phyloP scores from a whole-genome alignment of 2,888 invertebrate species.

The Hypercompe scribonia region DNA sequence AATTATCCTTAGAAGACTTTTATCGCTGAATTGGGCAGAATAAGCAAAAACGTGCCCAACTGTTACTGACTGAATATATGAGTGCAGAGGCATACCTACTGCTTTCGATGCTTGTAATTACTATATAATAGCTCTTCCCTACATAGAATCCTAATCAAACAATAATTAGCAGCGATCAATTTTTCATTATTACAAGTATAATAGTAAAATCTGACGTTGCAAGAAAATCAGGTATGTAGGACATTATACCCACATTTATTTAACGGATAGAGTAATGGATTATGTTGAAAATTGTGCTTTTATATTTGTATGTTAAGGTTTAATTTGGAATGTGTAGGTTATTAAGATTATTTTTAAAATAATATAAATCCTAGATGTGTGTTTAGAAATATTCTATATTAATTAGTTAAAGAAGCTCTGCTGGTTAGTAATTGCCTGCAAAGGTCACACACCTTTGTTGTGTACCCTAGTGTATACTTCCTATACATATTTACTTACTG shows the following conservation, averaged over 20 bases:
- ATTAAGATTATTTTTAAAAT: too few species aligned
- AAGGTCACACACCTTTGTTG: too few species aligned
- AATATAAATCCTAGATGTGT: neutral
- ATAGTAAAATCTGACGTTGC: neutral
- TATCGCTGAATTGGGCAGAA: too few species aligned
- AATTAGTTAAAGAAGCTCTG: neutral
- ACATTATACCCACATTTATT: neutral
- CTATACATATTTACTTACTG: too few species aligned
- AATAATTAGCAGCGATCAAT: neutral
- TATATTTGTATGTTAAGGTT: conserved; percentile 39
- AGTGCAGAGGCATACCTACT: neutral
- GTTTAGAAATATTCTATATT: neutral
- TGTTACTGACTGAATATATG: too few species aligned
- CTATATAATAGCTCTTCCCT: neutral
- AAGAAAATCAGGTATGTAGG: neutral
- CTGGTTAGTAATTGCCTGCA: neutral
- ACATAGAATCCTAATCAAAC: neutral
- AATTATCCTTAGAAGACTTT: too few species aligned
- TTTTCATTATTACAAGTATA: neutral
- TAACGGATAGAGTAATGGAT: conserved; percentile 20
- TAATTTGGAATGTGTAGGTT: conserved; percentile 23
- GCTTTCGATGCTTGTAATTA: neutral
- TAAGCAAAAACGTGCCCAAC: too few species aligned
- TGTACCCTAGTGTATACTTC: too few species aligned
- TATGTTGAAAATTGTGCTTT: conserved; percentile 34